These are phyloP conservation scores for Podocnemis expansa DNA, from an alignment of 2,113 vertebrate genomes.

Conservation along the genomic window DNA sequence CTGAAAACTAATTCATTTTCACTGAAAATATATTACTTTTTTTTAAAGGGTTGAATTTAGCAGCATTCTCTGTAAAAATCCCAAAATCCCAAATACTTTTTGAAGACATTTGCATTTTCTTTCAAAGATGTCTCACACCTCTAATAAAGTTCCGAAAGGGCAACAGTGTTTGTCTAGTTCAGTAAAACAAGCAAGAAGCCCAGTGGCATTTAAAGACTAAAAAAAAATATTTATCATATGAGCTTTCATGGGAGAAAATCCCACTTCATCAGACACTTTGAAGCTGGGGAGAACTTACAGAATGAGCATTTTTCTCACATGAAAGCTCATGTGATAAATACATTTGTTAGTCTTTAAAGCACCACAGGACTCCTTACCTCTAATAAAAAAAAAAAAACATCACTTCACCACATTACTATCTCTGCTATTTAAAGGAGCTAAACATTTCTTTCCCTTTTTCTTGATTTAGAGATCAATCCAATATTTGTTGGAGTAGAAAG, in stretches of 20 bases:
- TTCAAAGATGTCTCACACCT: not conserved
- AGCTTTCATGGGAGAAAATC: no score
- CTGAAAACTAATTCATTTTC: not conserved
- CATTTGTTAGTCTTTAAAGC: no score
- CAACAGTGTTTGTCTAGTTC: no score
- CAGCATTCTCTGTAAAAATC: not conserved
- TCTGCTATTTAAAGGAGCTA: not conserved
- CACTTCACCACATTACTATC: not conserved
- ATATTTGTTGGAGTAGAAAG: not conserved
- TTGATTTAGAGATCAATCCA: rapidly evolving
- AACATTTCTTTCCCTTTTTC: not conserved
- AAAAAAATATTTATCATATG: no score
- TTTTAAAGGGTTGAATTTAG: not conserved
- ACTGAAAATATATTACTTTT: not conserved
- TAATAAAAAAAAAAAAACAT: not conserved
- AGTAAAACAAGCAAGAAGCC: no score
- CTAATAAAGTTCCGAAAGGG: no score
- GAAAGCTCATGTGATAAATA: no score
- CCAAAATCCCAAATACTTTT: not conserved
- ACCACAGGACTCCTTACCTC: no score
- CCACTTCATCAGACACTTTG: no score
- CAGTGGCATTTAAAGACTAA: no score
- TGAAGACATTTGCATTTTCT: not conserved
- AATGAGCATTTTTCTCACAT: no score
- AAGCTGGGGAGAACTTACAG: no score